Percentiles rank a stretch among this genome's conserved stretches.
Conservation (phyloP, 2,888 invertebrate species). For the Saturnia pavonia region DNA sequence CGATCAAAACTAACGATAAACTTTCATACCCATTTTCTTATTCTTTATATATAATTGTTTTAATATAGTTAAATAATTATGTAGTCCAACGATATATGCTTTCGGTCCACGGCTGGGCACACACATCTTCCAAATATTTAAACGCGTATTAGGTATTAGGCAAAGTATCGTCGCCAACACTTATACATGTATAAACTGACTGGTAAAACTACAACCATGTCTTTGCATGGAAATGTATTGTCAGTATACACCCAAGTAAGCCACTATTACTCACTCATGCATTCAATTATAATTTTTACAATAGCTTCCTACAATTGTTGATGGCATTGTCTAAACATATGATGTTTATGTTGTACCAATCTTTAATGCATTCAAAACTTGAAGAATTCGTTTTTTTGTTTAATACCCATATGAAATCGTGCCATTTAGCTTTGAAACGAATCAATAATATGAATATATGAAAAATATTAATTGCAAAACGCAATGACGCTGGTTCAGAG, state of each 20-base stretch:
- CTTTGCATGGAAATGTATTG: background rate
- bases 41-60: too few species aligned
- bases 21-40: background rate
- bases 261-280: background rate
- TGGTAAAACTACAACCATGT: too few species aligned
- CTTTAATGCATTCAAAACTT: background rate
- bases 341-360: background rate
- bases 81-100: too few species aligned
- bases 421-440: background rate
- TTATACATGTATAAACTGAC: too few species aligned
- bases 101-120: background rate
- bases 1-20: background rate
- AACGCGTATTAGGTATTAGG: background rate
- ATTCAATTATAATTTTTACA: background rate
- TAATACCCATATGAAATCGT: background rate
- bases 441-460: background rate
- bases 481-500: slow-evolving; percentile 36
- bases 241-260: background rate
- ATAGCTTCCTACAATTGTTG: background rate
- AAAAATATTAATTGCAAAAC: slow-evolving; percentile 6
- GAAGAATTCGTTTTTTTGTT: background rate
- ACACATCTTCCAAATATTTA: background rate
- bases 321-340: background rate
- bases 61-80: too few species aligned
- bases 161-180: background rate